These are phyloP conservation scores for Chrysina gloriosa DNA, from an alignment of 2,888 invertebrate species.

Conservation along the genomic window DNA sequence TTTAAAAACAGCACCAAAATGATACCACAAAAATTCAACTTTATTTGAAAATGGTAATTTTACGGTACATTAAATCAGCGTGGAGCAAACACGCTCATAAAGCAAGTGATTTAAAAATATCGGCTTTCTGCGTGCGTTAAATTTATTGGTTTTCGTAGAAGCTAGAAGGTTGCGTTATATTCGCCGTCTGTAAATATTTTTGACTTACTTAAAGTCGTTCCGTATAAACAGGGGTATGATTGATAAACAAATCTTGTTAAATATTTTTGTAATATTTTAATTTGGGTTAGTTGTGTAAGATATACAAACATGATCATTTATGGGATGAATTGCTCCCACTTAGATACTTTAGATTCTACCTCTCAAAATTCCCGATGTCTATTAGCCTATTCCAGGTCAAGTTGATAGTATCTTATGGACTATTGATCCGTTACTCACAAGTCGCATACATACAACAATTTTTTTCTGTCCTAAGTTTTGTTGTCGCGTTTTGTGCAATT, in stretches of 20 bases:
- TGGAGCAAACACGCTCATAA: constrained; percentile 19
- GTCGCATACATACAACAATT: no score
- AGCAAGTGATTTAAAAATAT: constrained; percentile 21
- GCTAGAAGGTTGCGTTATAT: constrained; percentile 5
- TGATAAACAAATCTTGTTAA: background rate
- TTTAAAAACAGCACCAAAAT: constrained; percentile 17
- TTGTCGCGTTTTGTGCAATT: no score
- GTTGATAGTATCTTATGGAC: no score
- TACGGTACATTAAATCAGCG: constrained; percentile 16
- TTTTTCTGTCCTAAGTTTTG: no score
- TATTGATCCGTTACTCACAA: no score
- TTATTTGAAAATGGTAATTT: constrained; percentile 28
- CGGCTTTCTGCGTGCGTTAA: constrained; percentile 2
- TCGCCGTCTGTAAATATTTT: background rate
- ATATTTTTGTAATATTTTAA: background rate
- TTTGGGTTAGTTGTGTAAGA: background rate
- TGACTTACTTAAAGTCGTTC: background rate
- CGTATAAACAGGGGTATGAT: background rate
- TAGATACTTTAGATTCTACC: no score
- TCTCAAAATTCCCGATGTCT: no score
- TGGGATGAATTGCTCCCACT: no score
- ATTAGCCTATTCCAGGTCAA: no score
- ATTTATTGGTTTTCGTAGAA: constrained; percentile 18
- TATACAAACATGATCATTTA: background rate
- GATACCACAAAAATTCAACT: background rate